These are phyloP conservation scores for Muntiacus reevesi DNA, from an alignment of 2,113 vertebrate genomes.

Conservation along the genomic window DNA sequence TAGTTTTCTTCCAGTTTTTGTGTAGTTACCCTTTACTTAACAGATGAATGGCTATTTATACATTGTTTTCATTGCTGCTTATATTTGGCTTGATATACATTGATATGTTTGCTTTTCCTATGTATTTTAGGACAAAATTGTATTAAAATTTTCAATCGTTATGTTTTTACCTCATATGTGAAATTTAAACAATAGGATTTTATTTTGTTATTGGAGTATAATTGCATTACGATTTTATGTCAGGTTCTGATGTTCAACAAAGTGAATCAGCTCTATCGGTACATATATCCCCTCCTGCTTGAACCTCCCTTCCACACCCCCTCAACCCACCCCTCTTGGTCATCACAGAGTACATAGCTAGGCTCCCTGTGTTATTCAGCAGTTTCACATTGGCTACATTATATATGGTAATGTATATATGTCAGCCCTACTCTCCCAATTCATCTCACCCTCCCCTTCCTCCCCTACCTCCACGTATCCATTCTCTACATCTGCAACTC, in stretches of 20 bases:
- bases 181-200: background rate
- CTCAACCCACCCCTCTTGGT: background rate
- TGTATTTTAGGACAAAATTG: background rate
- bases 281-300: background rate
- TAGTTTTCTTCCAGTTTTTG: background rate
- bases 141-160: background rate
- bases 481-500: background rate
- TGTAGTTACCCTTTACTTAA: background rate
- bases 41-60: background rate
- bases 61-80: background rate
- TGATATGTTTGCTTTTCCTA: background rate
- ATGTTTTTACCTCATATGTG: background rate
- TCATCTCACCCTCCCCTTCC: background rate
- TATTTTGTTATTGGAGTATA: background rate
- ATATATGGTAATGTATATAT: background rate
- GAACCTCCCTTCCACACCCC: background rate
- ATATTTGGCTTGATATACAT: background rate
- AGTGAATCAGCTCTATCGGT: background rate
- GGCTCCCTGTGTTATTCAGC: background rate
- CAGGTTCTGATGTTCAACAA: background rate
- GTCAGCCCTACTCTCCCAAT: background rate
- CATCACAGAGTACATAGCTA: background rate
- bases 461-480: background rate
- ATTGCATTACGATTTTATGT: background rate
- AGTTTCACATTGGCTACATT: background rate